Evolutionary conservation across 2,888 invertebrate species (phyloP).

Genomic region (Athalia rosae): DNA sequence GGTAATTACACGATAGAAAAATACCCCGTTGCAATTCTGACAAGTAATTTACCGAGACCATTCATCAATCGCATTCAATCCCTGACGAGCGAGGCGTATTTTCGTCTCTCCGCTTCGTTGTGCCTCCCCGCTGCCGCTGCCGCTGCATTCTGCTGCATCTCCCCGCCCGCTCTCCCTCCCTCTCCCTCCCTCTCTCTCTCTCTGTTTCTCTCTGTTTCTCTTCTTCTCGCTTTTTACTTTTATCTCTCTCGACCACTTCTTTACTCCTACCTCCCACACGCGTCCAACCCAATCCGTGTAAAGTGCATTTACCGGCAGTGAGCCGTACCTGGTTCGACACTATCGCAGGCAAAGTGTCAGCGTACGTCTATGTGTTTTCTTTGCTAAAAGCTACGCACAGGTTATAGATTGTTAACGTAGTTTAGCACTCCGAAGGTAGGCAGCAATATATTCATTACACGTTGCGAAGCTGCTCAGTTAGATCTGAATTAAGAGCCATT

Average conservation of each 20-base stretch:
- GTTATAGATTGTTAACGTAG: conserved; percentile 18
- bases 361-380: too few species aligned
- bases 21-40: conserved; percentile 41
- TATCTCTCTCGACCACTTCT: neutral
- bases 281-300: conserved; percentile 13
- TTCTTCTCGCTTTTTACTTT: conserved; percentile 2
- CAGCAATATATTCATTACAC: conserved; percentile 11
- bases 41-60: conserved; percentile 44
- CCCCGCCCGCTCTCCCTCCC: neutral
- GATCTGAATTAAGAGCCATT: conserved; percentile 32
- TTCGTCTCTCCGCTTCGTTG: conserved; percentile 33
- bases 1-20: conserved; percentile 41
- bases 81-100: conserved; percentile 43
- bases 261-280: conserved; percentile 1
- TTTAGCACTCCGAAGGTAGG: neutral
- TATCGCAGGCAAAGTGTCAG: neutral
- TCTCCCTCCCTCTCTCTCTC: neutral
- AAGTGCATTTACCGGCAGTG: neutral
- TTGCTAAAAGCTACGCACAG: neutral
- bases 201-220: conserved; percentile 5
- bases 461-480: neutral
- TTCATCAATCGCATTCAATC: conserved; percentile 45
- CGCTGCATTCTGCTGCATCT: neutral
- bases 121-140: neutral
- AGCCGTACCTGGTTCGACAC: neutral